phyloP scores from a whole-genome alignment of 2,888 invertebrate species.

The Drosophila paranaensis region DNA sequence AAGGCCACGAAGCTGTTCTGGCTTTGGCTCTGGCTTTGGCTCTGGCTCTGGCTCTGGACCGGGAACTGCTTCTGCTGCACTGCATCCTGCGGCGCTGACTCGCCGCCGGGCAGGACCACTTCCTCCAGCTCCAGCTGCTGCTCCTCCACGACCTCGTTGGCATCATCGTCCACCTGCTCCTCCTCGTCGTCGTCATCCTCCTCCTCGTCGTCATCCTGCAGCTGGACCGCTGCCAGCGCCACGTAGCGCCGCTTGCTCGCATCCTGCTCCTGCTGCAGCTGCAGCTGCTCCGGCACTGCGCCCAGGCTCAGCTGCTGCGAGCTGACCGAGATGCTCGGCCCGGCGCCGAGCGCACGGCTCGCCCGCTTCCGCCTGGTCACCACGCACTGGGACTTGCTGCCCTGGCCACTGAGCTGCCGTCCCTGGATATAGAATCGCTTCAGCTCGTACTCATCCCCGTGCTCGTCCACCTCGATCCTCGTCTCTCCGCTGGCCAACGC shows the following conservation, averaged over 20 bases:
- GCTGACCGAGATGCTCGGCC: constrained; percentile 38
- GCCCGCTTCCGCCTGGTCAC: constrained; percentile 75
- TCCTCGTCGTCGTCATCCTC: constrained; percentile 23
- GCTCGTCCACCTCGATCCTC: constrained; percentile 76
- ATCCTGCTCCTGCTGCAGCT: neutral
- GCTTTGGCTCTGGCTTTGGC: neutral
- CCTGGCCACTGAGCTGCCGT: constrained; percentile 69
- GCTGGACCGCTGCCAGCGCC: constrained; percentile 54
- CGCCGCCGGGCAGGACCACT: neutral
- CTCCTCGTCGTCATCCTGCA: constrained; percentile 29
- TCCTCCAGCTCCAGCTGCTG: constrained; percentile 22
- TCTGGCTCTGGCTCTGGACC: neutral
- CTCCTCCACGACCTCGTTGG: constrained; percentile 8
- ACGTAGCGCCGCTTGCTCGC: constrained; percentile 58
- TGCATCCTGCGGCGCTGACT: too few relatives aligned
- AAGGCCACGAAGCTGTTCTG: constrained; percentile 16
- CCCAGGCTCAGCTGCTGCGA: constrained; percentile 50
- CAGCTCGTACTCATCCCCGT: constrained; percentile 80
- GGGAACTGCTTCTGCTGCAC: constrained; percentile 25
- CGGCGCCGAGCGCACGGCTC: constrained; percentile 21
- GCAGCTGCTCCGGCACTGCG: neutral
- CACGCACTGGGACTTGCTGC: constrained; percentile 76
- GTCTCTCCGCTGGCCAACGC: constrained; percentile 60
- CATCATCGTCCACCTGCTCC: constrained; percentile 8
- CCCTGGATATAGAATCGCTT: constrained; percentile 80